Conservation (phyloP, 2,113 vertebrate genomes). For the Sinocyclocheilus rhinocerous region DNA sequence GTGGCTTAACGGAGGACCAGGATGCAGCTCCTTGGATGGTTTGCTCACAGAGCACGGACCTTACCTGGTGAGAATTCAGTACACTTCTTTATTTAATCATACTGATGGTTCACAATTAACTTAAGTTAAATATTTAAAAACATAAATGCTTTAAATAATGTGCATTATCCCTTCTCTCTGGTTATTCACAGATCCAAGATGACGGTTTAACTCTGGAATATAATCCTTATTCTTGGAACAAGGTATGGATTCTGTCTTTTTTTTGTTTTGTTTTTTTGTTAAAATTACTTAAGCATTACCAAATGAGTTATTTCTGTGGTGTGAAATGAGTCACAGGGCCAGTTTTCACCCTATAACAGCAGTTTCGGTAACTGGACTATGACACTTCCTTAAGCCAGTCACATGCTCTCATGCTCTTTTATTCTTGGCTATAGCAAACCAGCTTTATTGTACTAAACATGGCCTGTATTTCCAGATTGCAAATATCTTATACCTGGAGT, state of each 20-base stretch:
- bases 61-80: constrained; percentile 80
- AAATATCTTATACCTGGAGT: constrained; percentile 92
- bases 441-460: neutral
- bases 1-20: constrained; percentile 95
- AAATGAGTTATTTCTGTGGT: neutral
- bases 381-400: neutral
- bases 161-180: too few relatives aligned
- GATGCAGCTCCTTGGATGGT: constrained; percentile 93
- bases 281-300: neutral
- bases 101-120: too few relatives aligned
- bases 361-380: neutral
- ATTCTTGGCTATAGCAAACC: neutral
- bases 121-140: too few relatives aligned
- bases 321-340: neutral
- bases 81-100: neutral
- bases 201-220: constrained; percentile 85
- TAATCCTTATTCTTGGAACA: constrained; percentile 92
- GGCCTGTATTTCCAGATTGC: constrained; percentile 80
- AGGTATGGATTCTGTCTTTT: constrained; percentile 69
- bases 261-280: too few relatives aligned
- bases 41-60: constrained; percentile 93
- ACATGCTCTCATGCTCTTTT: neutral
- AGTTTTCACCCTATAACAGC: neutral
- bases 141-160: too few relatives aligned
- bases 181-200: constrained; percentile 81